These are phyloP conservation scores for Platygyra sinensis DNA, from an alignment of 64 coral and sea anemone species.

Conservation along the genomic window DNA sequence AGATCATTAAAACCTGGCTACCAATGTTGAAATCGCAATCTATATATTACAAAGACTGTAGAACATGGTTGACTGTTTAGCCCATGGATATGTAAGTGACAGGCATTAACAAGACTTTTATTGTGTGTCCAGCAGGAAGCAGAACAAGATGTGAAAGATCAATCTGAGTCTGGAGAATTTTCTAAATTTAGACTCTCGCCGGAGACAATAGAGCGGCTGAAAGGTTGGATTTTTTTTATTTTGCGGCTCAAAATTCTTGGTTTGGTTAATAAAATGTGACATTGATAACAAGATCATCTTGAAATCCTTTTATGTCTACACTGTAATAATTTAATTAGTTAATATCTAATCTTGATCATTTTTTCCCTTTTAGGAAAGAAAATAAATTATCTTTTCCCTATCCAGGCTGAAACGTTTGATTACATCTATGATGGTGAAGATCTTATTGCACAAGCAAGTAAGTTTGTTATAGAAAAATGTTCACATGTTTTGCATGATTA, in stretches of 20 bases:
- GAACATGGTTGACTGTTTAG: too few species aligned
- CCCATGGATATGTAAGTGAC: too few species aligned
- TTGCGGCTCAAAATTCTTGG: neutral
- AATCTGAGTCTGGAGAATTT: constrained; percentile 62
- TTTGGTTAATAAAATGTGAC: too few species aligned
- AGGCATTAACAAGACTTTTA: neutral
- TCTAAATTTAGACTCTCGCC: constrained; percentile 77
- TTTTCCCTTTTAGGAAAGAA: constrained; percentile 57
- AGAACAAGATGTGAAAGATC: neutral
- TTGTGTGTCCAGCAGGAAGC: neutral
- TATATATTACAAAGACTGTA: too few species aligned
- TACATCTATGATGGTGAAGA: constrained; percentile 92
- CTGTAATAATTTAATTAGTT: too few species aligned
- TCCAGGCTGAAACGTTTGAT: constrained; percentile 92
- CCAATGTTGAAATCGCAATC: too few species aligned
- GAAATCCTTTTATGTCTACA: too few species aligned
- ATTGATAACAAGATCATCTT: too few species aligned
- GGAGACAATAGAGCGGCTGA: constrained; percentile 53
- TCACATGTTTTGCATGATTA: too few species aligned
- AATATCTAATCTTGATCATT: too few species aligned
- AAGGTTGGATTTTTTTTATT: constrained; percentile 47
- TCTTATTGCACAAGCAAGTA: constrained; percentile 98
- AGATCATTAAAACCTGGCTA: too few species aligned
- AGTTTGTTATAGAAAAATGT: constrained; percentile 8
- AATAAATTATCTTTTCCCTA: constrained; percentile 94